Evolutionary conservation across 2,113 vertebrate species (phyloP), one percentile per base, ranked within the genome.

Genomic region (Solea solea): DNA sequence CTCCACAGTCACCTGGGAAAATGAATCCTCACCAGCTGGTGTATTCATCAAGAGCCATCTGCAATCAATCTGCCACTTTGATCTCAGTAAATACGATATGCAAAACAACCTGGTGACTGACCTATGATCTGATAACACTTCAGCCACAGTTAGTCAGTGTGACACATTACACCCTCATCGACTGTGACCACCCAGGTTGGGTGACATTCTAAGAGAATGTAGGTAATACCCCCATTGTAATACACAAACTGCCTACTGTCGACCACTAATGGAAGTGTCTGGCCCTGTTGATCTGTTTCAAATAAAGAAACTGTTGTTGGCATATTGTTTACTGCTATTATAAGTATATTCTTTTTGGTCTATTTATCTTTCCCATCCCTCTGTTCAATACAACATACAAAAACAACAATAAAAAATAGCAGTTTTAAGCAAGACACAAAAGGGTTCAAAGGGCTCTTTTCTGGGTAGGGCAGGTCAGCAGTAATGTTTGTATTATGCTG

Each of bases 81-180:
- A 82, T 65, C 46, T 13, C n/a, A 58, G 57, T 67, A 27, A 63
- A 67, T 42, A 67, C 13, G 27, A 81, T 1, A 13, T 61, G 63
- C 41, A 40, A 41, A 60, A 25, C 3, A 4, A 16, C 42, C n/a
- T 13, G 45, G 39, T 53, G 10, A 44, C 14, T 46, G 62, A 61
- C 57, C 62, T 57, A 28, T 64, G 64, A 81, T 81, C 74, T 52
- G 66, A 60, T 40, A 61, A 55, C 63, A 59, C 42, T 7, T 46
- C 44, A 46, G 63, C 40, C 3, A 5, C 0, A 1, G 50, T 12
- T 51, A 51, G 52, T 71, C 48, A 64, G 2, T 57, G 49, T 66
- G 59, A 61, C 50, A 45, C 15, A 27, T 55, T 65, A 46, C 41
- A 54, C 34, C 51, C 48, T 58, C 39, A 49, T 50, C 56, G 40